phyloP scores from a whole-genome alignment of 2,888 invertebrate species.

The Tipula helvola region DNA sequence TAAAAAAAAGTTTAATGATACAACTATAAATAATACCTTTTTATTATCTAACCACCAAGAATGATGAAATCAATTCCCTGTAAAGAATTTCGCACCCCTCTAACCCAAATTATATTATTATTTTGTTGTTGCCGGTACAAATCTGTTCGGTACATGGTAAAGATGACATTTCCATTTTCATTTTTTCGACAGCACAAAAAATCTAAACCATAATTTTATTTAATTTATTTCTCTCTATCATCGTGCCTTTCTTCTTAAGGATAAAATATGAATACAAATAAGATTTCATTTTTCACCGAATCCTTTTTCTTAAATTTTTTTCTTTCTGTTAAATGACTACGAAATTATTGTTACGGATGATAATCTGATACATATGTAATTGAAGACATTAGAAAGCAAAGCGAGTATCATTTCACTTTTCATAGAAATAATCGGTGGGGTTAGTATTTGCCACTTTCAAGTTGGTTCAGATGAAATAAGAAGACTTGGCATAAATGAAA shows the following conservation, averaged over 20 bases:
- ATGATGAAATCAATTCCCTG: not conserved
- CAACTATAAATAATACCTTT: not conserved
- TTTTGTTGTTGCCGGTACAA: not conserved
- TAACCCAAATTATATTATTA: not conserved
- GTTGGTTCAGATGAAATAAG: not conserved
- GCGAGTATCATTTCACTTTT: not conserved
- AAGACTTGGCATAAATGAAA: not conserved
- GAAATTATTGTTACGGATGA: not conserved
- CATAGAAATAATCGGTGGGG: not conserved
- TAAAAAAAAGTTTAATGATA: not conserved
- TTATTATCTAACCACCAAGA: not conserved
- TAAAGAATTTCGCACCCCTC: not conserved
- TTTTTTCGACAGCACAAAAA: not conserved
- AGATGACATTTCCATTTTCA: not conserved
- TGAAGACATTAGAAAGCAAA: not conserved
- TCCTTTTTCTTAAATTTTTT: not conserved
- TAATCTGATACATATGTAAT: not conserved
- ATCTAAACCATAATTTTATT: not conserved
- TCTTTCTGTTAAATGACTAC: not conserved
- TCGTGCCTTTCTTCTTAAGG: not conserved
- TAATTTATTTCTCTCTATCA: not conserved
- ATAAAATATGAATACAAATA: slow-evolving; percentile 4
- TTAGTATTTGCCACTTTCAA: not conserved
- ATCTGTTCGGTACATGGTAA: not conserved
- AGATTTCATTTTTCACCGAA: not conserved